These are phyloP conservation scores for Gavia stellata DNA, from an alignment of 2,113 vertebrate genomes.

Conservation along the genomic window DNA sequence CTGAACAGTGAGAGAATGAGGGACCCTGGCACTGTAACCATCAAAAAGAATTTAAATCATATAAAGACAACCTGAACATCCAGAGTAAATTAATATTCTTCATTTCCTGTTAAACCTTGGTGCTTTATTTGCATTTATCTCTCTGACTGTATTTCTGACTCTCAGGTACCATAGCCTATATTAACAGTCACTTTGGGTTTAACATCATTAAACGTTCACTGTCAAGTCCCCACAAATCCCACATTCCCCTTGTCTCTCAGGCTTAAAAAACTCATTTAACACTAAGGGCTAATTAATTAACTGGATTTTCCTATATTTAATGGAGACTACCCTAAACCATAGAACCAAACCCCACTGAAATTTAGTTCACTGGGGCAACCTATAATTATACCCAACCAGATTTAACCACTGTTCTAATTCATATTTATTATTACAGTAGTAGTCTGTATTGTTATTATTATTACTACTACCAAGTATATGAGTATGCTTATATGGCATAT, in stretches of 20 bases:
- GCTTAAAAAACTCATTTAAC: slow-evolving; percentile 71
- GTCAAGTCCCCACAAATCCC: slow-evolving; percentile 59
- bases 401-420: slow-evolving; percentile 50
- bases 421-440: slow-evolving; percentile 32
- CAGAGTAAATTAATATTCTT: background rate
- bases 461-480: background rate
- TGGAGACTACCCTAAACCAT: slow-evolving; percentile 40
- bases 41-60: background rate
- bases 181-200: slow-evolving; percentile 55
- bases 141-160: background rate
- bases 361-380: slow-evolving; percentile 28
- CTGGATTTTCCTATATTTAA: slow-evolving; percentile 68
- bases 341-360: slow-evolving; percentile 60
- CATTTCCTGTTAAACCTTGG: background rate
- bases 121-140: slow-evolving; percentile 18
- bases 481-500: background rate
- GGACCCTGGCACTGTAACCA: background rate
- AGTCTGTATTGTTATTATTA: background rate
- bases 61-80: background rate
- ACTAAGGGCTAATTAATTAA: slow-evolving; percentile 70
- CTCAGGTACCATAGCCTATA: background rate
- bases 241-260: slow-evolving; percentile 61
- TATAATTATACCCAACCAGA: slow-evolving; percentile 24
- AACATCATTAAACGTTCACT: slow-evolving; percentile 57
- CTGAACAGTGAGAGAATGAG: background rate